phyloP scores from a whole-genome alignment of 1,140 invertebrate genomes.

The Bombus superbus region DNA sequence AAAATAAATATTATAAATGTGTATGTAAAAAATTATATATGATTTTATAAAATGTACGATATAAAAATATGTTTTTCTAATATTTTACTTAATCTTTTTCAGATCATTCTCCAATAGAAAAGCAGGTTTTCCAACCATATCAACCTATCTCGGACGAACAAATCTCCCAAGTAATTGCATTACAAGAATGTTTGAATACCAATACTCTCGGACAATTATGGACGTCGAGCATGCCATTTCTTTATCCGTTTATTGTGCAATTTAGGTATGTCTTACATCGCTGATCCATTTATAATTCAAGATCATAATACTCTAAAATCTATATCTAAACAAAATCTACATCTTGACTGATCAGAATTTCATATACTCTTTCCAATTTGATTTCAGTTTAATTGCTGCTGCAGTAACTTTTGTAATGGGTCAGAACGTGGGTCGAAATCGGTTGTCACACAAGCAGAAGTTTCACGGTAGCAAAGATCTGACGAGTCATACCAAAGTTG shows the following conservation, averaged over 20 bases:
- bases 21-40: background rate
- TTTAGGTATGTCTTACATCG: constrained; percentile 81
- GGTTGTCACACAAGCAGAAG: constrained; percentile 75
- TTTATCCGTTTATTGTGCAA: constrained; percentile 86
- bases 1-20: background rate
- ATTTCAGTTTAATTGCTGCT: constrained; percentile 84
- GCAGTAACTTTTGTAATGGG: constrained; percentile 87
- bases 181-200: constrained; percentile 85
- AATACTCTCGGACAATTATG: constrained; percentile 85
- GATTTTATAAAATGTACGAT: background rate
- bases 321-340: too few relatives aligned
- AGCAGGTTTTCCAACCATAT: constrained; percentile 52
- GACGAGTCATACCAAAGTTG: constrained; percentile 74
- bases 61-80: background rate
- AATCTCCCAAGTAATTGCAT: constrained; percentile 83
- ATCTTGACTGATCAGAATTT: background rate
- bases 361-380: background rate
- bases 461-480: constrained; percentile 76
- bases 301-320: too few relatives aligned
- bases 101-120: constrained; percentile 39
- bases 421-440: constrained; percentile 83
- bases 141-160: constrained; percentile 79
- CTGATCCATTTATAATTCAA: too few relatives aligned
- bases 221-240: constrained; percentile 85
- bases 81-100: background rate